phyloP scores from a whole-genome alignment of 2,113 vertebrate species.

The Acrocephalus kingi region DNA sequence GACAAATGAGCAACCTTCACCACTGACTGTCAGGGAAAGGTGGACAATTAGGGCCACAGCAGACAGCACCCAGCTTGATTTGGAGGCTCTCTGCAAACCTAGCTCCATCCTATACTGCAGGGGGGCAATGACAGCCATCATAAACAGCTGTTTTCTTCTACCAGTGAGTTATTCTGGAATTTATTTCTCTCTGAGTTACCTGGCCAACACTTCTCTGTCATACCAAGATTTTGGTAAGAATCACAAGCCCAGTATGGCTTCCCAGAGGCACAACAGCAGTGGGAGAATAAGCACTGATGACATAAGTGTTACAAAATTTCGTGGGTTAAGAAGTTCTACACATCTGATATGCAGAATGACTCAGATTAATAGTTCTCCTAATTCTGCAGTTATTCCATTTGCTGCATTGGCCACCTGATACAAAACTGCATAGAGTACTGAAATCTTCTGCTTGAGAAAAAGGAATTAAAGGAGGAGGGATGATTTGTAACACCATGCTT shows the following conservation, averaged over 20 bases:
- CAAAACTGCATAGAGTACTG: not conserved
- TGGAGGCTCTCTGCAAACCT: not conserved
- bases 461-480: not conserved
- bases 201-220: not conserved
- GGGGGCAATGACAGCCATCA: fast-evolving
- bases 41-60: not conserved
- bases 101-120: not conserved
- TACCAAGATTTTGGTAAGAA: not conserved
- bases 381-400: not conserved
- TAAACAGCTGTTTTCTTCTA: not conserved
- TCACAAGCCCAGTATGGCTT: not conserved
- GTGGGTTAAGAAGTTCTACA: not conserved
- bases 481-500: not conserved
- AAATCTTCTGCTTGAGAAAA: not conserved
- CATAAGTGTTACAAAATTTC: not conserved
- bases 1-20: not conserved
- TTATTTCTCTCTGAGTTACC: not conserved
- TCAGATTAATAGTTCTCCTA: not conserved
- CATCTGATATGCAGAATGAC: not conserved
- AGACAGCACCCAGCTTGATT: not conserved
- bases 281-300: not conserved
- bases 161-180: not conserved
- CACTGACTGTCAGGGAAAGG: not conserved
- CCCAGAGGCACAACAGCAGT: not conserved
- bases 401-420: not conserved